Evolutionary conservation across 2,888 invertebrate species (phyloP), one percentile per base, ranked within the genome.

Genomic region (Didymodactylos carnosus): DNA sequence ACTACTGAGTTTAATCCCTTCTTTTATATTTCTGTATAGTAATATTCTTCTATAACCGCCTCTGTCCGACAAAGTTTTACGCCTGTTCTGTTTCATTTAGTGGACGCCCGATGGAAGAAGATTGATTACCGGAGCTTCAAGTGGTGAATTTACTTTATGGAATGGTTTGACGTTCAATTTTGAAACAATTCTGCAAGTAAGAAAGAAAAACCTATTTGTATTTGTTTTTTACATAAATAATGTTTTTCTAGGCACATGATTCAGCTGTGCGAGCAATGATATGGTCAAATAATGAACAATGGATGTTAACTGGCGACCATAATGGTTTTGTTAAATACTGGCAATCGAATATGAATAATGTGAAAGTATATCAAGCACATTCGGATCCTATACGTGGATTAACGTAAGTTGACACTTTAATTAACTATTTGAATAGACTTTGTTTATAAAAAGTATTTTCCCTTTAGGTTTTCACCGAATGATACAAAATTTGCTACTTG

Each of bases 301-400:
- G 98, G 98, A 94, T 99, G 94, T 91, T 98, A 76, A 97, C 97
- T 0, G 98, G 93, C 29, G 98, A 99, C 85, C 95, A 97, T 83
- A 90, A 91, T 72, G 98, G 98, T 76, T 98, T 92, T 84, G 93
- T 99, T 77, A 99, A 99, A 83, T 99, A 99, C 86, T 99, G 98
- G 98, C 98, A 99, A 87, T 93, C 94, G 79, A 99, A 99, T 86
- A 99, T 99, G 98, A 99, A 99, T 87, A 98, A 98, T 86, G 98
- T 99, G 75, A 97, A 98, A 88, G 97, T 98, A 94, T 99, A 94
- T 87, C 97, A 97, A 86, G 98, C 97, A 75, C 98, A 99, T 85
- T 97, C 98, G 88, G 98, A 99, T 87, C 92, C 98, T 78, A 90
- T 99, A 80, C 89, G 98, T 85, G 95, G 95, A 86, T 90, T 98